phyloP scores from a whole-genome alignment of 2,888 invertebrate species.

The Tryphoninae sp. region DNA sequence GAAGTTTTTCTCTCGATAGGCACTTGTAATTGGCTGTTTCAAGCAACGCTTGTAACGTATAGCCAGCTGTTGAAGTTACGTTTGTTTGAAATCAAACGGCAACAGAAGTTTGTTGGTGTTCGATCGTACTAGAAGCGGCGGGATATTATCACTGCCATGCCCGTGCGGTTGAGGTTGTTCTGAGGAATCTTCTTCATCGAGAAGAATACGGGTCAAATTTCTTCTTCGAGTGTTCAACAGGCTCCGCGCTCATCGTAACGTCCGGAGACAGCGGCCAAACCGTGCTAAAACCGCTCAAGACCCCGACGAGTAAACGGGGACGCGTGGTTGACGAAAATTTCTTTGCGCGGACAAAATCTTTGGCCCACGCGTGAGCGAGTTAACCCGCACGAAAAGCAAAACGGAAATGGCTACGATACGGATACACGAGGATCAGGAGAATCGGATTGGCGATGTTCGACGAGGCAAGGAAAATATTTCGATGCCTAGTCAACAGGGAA shows the following conservation, averaged over 20 bases:
- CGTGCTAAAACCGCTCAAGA: slow-evolving; percentile 17
- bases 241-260: slow-evolving; percentile 9
- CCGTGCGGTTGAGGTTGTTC: slow-evolving; percentile 61
- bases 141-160: slow-evolving; percentile 70
- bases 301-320: neutral
- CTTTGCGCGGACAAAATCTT: slow-evolving; percentile 35
- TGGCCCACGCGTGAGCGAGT: slow-evolving; percentile 31
- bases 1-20: slow-evolving; percentile 5
- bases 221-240: slow-evolving; percentile 29
- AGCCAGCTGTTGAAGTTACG: slow-evolving; percentile 75
- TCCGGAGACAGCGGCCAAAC: slow-evolving; percentile 42
- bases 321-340: slow-evolving; percentile 45
- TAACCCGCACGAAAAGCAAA: slow-evolving; percentile 45
- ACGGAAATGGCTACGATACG: slow-evolving; percentile 87
- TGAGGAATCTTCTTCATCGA: slow-evolving; percentile 44
- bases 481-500: slow-evolving; percentile 65
- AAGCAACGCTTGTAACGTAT: slow-evolving; percentile 75
- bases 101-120: slow-evolving; percentile 71
- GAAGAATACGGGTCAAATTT: slow-evolving; percentile 45
- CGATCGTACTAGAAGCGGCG: slow-evolving; percentile 66
- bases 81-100: slow-evolving; percentile 76
- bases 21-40: slow-evolving; percentile 64
- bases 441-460: slow-evolving; percentile 82
- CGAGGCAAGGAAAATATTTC: slow-evolving; percentile 83
- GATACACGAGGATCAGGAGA: slow-evolving; percentile 91